These are phyloP conservation scores for Tinea trinotella DNA, from an alignment of 2,888 invertebrate genomes.

Conservation along the genomic window DNA sequence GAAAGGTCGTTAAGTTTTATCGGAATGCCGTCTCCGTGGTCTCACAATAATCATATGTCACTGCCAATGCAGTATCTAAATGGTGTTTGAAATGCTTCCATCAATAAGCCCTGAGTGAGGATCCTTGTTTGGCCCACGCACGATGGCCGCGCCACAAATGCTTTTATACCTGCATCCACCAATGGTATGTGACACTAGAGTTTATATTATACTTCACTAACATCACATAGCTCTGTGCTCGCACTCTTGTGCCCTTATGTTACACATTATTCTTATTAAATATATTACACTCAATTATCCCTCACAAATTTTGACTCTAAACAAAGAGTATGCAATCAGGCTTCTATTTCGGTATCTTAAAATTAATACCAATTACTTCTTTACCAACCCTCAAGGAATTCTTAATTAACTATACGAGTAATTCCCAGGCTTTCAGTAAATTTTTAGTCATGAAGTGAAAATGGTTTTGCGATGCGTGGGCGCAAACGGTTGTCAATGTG, in stretches of 20 bases:
- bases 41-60: constrained; percentile 63
- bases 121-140: constrained; percentile 43
- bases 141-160: constrained; percentile 35
- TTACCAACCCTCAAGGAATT: neutral
- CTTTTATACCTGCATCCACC: constrained; percentile 28
- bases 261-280: no score
- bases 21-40: constrained; percentile 20
- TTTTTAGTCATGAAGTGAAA: neutral
- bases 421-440: neutral
- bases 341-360: no score
- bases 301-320: no score
- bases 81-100: constrained; percentile 68
- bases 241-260: no score
- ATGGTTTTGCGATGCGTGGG: constrained; percentile 30
- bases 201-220: neutral
- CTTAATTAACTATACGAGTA: neutral
- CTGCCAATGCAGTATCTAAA: constrained; percentile 65
- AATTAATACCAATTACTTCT: no score
- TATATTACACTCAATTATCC: no score
- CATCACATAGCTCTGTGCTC: no score
- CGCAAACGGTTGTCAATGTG: constrained; percentile 27
- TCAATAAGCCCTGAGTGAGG: constrained; percentile 64
- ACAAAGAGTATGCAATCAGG: no score
- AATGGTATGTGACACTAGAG: neutral
- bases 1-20: constrained; percentile 15